These are phyloP conservation scores for Sminthopsis crassicaudata DNA, from an alignment of 2,113 vertebrate genomes.

Conservation along the genomic window DNA sequence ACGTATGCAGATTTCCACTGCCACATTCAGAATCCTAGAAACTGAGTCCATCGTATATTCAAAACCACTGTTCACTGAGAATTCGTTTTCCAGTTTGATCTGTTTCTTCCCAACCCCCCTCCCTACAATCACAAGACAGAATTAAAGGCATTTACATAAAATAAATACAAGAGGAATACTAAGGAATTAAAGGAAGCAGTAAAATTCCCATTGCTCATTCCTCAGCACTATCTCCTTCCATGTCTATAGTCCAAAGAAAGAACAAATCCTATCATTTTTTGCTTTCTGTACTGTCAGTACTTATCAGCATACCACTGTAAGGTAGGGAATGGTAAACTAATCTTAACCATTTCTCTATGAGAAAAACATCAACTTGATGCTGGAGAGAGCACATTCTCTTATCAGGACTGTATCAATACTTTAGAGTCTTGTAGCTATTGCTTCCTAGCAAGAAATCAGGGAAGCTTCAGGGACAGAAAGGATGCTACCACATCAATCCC, in stretches of 20 bases:
- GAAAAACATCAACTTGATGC: background rate
- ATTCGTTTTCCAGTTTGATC: background rate
- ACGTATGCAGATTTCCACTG: background rate
- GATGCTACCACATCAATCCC: background rate
- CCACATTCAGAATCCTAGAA: background rate
- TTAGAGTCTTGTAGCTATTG: background rate
- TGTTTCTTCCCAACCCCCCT: background rate
- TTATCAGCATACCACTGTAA: background rate
- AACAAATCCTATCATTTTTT: background rate
- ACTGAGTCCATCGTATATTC: background rate
- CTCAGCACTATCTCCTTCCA: background rate
- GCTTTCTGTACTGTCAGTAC: background rate
- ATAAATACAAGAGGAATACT: background rate
- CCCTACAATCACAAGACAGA: background rate
- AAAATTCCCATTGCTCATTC: background rate
- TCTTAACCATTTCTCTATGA: background rate
- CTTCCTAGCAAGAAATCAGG: background rate
- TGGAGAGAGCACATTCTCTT: background rate
- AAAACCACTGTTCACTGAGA: background rate
- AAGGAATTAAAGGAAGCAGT: background rate
- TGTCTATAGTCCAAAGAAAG: background rate
- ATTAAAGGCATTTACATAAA: background rate
- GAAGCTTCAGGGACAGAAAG: background rate
- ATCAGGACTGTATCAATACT: background rate
- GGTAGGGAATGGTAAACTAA: background rate